Base-by-base conservation (phyloP, 2,113 vertebrate species). In the Globicephala melas region DNA sequence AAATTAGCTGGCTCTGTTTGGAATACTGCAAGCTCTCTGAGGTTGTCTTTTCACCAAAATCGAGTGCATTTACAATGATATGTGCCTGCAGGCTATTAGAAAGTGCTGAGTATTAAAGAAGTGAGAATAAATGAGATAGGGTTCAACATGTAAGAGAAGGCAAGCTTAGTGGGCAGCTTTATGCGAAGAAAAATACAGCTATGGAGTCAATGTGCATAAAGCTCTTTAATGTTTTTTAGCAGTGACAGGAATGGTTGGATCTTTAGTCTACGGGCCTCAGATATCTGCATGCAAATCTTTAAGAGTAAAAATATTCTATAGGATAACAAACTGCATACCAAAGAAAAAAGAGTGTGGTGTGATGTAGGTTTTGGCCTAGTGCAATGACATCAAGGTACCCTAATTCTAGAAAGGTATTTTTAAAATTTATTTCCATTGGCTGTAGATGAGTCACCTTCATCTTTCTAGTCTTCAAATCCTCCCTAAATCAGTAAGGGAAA, bases 71-170 rank as follows among this genome's bases (percentile, higher is more conserved):
- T 38, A 53, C 33, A 58, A 15, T 41, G 71, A 50, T 25, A 10
- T 15, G 20, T 31, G 18, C n/a, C 33, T 36, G 38, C 15, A n/a
- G 18, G 8, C 60, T 28, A 3, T 9, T 9, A 23, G 76, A 62
- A 55, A 38, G 15, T 0, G 0, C 0, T 31, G n/a, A 3, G 0
- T 28, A 11, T 9, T 50, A 18, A 77, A 82, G 38, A 80, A 53
- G 14, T 28, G 23, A 50, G 63, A 55, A 47, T 25, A 74, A 28
- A 38, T 23, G 9, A 36, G 70, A 38, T 2, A 13, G 1, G 38
- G 13, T 73, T 63, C 6, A n/a, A 8, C 1, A 0, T 4, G 1
- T 8, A 58, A 79, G 55, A 8, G 74, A 83, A 71, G 25, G 6
- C 38, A 74, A 38, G n/a, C n/a, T 63, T 1, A 10, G 1, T 15